Conservation (phyloP, 2,113 vertebrate genomes). For the Sorex fumeus region DNA sequence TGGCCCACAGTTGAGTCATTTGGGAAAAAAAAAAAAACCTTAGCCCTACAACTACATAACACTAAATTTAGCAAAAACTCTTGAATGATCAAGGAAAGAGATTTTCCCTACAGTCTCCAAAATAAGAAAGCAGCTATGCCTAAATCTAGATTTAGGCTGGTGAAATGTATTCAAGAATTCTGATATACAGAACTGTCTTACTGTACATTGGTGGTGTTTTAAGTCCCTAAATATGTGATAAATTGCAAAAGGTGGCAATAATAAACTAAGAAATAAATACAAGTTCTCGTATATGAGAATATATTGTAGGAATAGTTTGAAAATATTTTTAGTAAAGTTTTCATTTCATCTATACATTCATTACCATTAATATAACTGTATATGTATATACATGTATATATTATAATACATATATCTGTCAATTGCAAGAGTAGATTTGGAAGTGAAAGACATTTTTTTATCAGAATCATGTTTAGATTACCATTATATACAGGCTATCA, state of each 20-base stretch:
- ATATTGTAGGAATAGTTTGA: background rate
- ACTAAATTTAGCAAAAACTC: background rate
- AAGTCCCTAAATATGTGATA: background rate
- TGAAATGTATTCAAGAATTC: background rate
- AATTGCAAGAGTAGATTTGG: background rate
- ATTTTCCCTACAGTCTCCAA: background rate
- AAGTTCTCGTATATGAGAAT: background rate
- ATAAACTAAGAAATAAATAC: background rate
- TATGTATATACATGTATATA: no score
- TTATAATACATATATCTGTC: background rate
- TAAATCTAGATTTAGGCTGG: background rate
- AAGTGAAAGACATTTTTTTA: background rate
- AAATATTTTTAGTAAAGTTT: background rate
- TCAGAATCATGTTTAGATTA: background rate
- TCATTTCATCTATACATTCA: background rate
- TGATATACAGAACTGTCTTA: background rate
- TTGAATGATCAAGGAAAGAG: background rate
- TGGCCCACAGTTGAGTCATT: background rate
- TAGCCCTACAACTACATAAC: background rate
- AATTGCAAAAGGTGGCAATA: background rate
- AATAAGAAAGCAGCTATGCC: background rate
- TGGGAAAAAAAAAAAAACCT: background rate
- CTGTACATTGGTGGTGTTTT: background rate
- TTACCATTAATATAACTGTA: no score
- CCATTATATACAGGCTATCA: background rate